A percentile compares a stretch with the other conserved stretches of the same genome.
phyloP scores from a whole-genome alignment of 2,113 vertebrate genomes.

The Piprites chloris region DNA sequence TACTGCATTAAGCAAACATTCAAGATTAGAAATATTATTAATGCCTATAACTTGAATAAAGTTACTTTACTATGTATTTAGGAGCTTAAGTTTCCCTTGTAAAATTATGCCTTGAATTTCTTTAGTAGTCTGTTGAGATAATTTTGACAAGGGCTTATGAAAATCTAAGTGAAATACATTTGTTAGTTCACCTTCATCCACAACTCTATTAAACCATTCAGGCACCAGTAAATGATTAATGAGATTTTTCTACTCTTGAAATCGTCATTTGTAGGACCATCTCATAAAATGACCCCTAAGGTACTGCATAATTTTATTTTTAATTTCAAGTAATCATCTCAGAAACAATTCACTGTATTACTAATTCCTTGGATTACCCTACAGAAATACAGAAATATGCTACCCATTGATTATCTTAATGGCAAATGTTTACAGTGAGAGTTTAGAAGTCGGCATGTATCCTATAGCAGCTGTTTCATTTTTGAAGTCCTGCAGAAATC shows the following conservation, averaged over 20 bases:
- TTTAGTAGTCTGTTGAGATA: background rate
- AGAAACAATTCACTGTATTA: background rate
- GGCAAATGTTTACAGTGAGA: background rate
- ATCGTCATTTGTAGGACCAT: background rate
- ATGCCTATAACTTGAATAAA: background rate
- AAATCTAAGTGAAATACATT: background rate
- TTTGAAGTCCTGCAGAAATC: background rate
- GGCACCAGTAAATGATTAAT: background rate
- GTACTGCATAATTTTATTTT: background rate
- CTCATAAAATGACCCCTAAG: background rate
- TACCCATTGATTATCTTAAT: background rate
- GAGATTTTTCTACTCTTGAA: background rate
- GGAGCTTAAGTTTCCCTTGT: background rate
- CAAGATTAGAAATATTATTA: slow-evolving; percentile 12
- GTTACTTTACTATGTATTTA: background rate
- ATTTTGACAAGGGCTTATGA: background rate
- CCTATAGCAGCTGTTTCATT: background rate
- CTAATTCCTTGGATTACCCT: background rate
- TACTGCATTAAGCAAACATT: background rate
- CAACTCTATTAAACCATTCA: background rate
- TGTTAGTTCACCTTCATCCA: background rate
- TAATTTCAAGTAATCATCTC: background rate
- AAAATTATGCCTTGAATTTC: background rate
- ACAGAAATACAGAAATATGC: background rate
- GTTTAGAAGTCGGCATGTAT: background rate